Evolutionary conservation across 2,888 invertebrate genomes (phyloP), one percentile per base, ranked within the genome.

Genomic region (Acrobasis suavella): DNA sequence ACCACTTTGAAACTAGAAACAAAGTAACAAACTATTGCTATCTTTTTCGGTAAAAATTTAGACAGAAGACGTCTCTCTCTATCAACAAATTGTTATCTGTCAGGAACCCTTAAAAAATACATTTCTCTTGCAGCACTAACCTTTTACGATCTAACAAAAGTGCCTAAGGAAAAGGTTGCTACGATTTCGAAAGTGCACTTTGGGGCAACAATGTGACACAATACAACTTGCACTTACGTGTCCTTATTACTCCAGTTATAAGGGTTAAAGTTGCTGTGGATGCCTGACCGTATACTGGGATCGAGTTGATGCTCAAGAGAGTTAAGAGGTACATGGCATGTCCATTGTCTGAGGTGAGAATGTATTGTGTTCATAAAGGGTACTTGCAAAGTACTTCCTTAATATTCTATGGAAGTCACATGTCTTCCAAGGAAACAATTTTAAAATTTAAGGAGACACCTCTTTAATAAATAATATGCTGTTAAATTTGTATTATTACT

Each of bases 351-450:
- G 72, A 69, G 67, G 76, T 75, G 81, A 77, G 80, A 78, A 79
- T 72, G 80, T 78, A 85, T 85, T 83, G 83, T 85, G 73, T 71
- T 69, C 67, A 70, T 65, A 72, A 74, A 80, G 77, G 70, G 73
- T 72, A 65, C 71, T 76, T 68, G 58, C 67, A 63, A 64, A 46
- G 62, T 62, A 68, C 68, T 70, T 71, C 65, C 64, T 55, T 60
- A 51, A 65, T 69, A 62, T 63, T 65, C 46, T 56, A 59, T 64
- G 51, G 52, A 16, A n/a, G 17, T 49, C 46, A 16, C 7, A 15
- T 16, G 37, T 58, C 49, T 59, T 37, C 38, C 1, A 42, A 56
- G 32, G 15, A 55, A 12, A 51, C 5, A 51, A 17, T 51, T 32
- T 51, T 32, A 32, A 37, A 22, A 22, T 52, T 32, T 46, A n/a